These are phyloP conservation scores for Gymnopithys bicolor DNA, from an alignment of 2,797 vertebrate genomes.

Conservation along the genomic window DNA sequence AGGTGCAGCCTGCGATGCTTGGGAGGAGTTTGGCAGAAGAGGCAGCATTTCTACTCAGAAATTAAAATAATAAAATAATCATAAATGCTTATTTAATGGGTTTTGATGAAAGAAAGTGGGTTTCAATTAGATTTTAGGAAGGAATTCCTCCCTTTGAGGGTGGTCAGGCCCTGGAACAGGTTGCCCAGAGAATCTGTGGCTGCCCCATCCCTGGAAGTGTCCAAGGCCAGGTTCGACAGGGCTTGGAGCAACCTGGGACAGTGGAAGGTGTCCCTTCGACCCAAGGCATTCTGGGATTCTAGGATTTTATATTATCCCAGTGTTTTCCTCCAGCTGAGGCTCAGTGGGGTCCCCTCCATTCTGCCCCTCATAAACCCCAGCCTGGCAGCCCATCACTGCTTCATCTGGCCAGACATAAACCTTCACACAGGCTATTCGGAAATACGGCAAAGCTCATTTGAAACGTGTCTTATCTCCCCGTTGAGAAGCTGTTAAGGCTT, in stretches of 20 bases:
- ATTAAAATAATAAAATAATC: neutral
- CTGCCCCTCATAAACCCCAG: neutral
- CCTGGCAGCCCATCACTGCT: neutral
- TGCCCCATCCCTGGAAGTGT: neutral
- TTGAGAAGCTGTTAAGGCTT: neutral
- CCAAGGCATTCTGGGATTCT: neutral
- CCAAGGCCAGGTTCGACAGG: rapidly evolving
- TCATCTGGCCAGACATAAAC: neutral
- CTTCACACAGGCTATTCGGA: neutral
- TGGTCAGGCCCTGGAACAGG: neutral
- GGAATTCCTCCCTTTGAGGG: neutral
- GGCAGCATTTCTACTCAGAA: neutral
- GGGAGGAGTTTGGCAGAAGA: neutral
- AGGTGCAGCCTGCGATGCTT: neutral
- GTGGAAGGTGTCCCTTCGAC: neutral
- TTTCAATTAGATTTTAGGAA: neutral
- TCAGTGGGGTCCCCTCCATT: neutral
- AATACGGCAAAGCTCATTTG: neutral
- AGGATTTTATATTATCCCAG: neutral
- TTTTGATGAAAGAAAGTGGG: neutral
- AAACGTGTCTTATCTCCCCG: neutral
- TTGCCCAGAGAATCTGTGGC: neutral
- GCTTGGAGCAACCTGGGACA: neutral
- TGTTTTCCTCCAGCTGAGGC: rapidly evolving
- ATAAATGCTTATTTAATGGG: neutral